Evolutionary conservation across 2,888 invertebrate genomes (phyloP).

Genomic region (Hermaeophaga mercurialis): DNA sequence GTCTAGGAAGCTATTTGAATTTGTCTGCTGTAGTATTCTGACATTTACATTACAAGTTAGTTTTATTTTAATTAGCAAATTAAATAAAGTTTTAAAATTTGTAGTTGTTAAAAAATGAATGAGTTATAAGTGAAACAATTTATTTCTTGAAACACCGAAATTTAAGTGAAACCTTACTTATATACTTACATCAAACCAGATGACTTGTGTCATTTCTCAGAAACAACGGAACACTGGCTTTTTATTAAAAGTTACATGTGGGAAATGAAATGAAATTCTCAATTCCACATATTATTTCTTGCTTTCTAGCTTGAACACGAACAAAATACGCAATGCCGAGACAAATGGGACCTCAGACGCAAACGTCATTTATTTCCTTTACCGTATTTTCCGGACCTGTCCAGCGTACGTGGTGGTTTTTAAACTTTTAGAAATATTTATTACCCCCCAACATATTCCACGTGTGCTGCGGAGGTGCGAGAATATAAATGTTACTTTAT

Average conservation of each 20-base stretch:
- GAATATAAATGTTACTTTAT: not conserved
- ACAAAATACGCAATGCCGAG: conserved; percentile 25
- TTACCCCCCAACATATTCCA: conserved; percentile 9
- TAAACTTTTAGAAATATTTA: conserved; percentile 26
- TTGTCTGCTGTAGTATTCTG: too few relatives aligned
- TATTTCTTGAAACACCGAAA: not conserved
- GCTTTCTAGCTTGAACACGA: conserved; percentile 19
- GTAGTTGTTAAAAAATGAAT: too few relatives aligned
- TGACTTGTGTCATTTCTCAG: conserved; percentile 12
- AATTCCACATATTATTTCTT: conserved; percentile 26
- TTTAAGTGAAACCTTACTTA: not conserved
- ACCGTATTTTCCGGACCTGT: conserved; percentile 27
- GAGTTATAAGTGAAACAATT: too few relatives aligned
- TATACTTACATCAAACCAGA: not conserved
- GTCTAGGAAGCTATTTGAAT: not conserved
- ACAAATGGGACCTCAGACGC: conserved; percentile 29
- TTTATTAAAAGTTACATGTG: conserved; percentile 15
- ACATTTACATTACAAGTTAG: too few relatives aligned
- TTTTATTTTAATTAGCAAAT: too few relatives aligned
- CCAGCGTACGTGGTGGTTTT: conserved; percentile 25
- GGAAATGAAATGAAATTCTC: conserved; percentile 20
- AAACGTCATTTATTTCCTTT: conserved; percentile 30
- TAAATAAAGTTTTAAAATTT: too few relatives aligned
- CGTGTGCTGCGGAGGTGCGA: not conserved
- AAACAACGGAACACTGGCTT: not conserved